Evolutionary conservation across 2,797 vertebrate genomes (phyloP).

Genomic region (Falco concolor): DNA sequence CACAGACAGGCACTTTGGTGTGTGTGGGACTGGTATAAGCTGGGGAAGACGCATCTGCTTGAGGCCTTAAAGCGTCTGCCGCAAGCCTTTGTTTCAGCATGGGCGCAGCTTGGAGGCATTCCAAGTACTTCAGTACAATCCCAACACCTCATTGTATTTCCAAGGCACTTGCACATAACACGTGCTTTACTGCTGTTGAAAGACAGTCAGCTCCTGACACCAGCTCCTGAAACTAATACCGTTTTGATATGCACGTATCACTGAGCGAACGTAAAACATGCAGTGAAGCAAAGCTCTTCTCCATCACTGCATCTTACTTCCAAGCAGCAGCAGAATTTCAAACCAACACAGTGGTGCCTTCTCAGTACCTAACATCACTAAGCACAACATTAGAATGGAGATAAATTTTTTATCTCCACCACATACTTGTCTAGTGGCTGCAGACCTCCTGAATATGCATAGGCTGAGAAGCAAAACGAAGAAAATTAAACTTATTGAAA

Average conservation of each 20-base stretch:
- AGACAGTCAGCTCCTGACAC: background rate
- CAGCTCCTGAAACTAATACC: background rate
- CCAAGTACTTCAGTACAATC: background rate
- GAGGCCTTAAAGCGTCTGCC: background rate
- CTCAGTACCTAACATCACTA: background rate
- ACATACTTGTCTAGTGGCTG: background rate
- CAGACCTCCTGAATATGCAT: background rate
- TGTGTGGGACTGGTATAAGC: background rate
- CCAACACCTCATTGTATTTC: slow-evolving; percentile 22
- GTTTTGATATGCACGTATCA: background rate
- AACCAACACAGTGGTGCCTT: background rate
- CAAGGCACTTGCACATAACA: background rate
- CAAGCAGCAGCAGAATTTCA: background rate
- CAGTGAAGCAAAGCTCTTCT: background rate
- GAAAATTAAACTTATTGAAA: background rate
- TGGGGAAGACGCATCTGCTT: background rate
- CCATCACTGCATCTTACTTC: background rate
- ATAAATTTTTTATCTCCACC: background rate
- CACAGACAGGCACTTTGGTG: background rate
- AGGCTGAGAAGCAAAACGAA: background rate
- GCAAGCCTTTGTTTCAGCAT: background rate
- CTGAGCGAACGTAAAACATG: background rate
- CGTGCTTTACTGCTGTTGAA: slow-evolving; percentile 2
- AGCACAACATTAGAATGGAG: background rate
- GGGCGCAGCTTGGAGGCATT: background rate